These are phyloP conservation scores for Coelopa frigida DNA, from an alignment of 1,140 invertebrate species.

Conservation along the genomic window DNA sequence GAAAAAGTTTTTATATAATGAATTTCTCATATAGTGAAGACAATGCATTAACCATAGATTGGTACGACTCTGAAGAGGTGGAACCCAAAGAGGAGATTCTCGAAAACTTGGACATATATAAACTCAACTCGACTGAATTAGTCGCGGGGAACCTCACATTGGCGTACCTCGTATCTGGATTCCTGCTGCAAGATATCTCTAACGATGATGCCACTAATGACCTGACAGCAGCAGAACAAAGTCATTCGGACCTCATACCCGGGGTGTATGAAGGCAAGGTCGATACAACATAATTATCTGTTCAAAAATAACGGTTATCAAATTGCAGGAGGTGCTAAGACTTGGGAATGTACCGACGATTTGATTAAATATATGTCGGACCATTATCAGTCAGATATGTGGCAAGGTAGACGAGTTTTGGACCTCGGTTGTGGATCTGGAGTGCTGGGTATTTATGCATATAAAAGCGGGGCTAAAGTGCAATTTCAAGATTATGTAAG, in stretches of 20 bases:
- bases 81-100: constrained; percentile 16
- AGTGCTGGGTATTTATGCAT: constrained; percentile 66
- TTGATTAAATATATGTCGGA: constrained; percentile 56
- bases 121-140: constrained; percentile 28
- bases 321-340: constrained; percentile 68
- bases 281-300: neutral
- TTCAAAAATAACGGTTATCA: constrained; percentile 12
- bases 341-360: constrained; percentile 84
- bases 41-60: no score
- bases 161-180: constrained; percentile 28
- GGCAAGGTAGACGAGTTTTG: constrained; percentile 51
- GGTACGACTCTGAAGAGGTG: constrained; percentile 30
- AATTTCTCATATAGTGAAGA: no score
- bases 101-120: constrained; percentile 39
- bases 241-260: constrained; percentile 63
- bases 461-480: constrained; percentile 58
- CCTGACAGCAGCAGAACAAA: constrained; percentile 55
- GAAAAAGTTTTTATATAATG: no score
- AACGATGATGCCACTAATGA: constrained; percentile 38
- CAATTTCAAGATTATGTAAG: constrained; percentile 90
- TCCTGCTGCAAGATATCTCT: constrained; percentile 32
- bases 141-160: constrained; percentile 16
- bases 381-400: constrained; percentile 21
- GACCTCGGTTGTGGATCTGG: constrained; percentile 86
- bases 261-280: constrained; percentile 64